Conservation (phyloP, 2,797 vertebrate species). For the Sebastes cheni region DNA sequence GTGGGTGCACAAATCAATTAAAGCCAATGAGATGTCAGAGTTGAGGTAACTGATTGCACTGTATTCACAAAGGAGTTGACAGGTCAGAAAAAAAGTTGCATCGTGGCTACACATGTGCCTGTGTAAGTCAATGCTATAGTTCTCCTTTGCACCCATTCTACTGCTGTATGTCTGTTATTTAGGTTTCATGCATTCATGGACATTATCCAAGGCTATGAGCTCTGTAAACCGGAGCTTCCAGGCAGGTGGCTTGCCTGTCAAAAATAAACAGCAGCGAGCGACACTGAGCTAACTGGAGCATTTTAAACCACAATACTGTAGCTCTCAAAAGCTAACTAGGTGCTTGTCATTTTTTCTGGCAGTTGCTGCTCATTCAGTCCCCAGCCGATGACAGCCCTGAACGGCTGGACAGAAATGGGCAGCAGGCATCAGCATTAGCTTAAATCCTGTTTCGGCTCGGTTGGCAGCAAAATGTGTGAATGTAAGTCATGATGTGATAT, state of each 20-base stretch:
- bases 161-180: neutral
- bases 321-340: conserved; percentile 3
- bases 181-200: neutral
- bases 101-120: neutral
- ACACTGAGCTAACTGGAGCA: neutral
- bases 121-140: neutral
- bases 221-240: neutral
- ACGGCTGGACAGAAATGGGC: conserved; percentile 5
- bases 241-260: neutral
- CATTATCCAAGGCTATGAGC: neutral
- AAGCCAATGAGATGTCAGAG: conserved; percentile 8
- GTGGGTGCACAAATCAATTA: conserved; percentile 32
- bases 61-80: neutral
- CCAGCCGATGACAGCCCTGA: conserved; percentile 5
- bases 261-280: neutral
- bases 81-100: neutral
- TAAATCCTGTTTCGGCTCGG: conserved; percentile 8
- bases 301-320: neutral
- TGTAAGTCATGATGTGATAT: neutral
- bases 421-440: conserved; percentile 15
- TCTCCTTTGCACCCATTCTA: neutral
- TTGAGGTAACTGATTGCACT: neutral
- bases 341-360: conserved; percentile 16
- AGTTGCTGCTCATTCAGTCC: neutral
- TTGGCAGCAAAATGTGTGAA: conserved; percentile 14